phyloP scores from a whole-genome alignment of 2,888 invertebrate species.

The Meandrusa payeni region DNA sequence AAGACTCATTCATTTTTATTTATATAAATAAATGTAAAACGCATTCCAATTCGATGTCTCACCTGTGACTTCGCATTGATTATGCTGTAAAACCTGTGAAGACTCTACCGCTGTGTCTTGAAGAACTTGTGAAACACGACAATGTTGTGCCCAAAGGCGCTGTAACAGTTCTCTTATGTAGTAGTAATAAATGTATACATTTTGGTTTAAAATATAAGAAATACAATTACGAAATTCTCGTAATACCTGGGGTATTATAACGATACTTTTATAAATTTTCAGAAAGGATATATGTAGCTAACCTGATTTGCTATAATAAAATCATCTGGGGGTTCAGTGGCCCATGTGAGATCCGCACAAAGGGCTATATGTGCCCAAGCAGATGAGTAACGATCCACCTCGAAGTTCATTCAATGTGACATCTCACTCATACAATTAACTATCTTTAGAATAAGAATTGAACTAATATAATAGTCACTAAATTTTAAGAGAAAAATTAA shows the following conservation, averaged over 20 bases:
- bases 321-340: constrained; percentile 71
- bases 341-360: constrained; percentile 77
- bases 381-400: constrained; percentile 72
- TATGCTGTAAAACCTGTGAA: constrained; percentile 45
- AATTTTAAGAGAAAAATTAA: constrained; percentile 68
- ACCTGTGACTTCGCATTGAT: constrained; percentile 62
- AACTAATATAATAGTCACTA: constrained; percentile 71
- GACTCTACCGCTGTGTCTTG: constrained; percentile 58
- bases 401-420: constrained; percentile 80
- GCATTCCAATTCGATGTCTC: constrained; percentile 18
- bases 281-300: constrained; percentile 22
- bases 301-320: constrained; percentile 76
- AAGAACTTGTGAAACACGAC: constrained; percentile 65
- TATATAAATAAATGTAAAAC: no score
- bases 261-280: no score
- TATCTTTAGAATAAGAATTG: constrained; percentile 64
- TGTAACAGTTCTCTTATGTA: constrained; percentile 38
- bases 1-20: no score
- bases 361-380: constrained; percentile 78
- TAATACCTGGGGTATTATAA: no score
- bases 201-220: background rate
- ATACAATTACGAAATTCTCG: no score
- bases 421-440: constrained; percentile 69
- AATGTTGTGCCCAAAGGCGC: constrained; percentile 74
- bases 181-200: background rate